Base-by-base conservation (phyloP, 2,113 vertebrate genomes). In the Lichenostomus cassidix region DNA sequence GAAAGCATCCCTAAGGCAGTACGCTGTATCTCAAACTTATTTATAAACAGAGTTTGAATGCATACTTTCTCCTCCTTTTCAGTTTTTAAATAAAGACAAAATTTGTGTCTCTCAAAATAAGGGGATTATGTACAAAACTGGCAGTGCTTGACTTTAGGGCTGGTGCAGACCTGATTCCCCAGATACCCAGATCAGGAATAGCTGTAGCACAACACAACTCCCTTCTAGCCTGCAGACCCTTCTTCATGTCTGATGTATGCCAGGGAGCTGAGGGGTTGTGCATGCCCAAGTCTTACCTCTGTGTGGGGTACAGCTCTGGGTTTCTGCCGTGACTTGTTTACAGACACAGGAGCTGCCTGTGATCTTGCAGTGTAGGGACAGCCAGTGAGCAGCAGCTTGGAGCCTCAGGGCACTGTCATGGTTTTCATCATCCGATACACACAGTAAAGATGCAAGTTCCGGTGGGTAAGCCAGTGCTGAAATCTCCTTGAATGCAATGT, bases 1-100 rank as follows among this genome's bases (percentile, higher is more conserved):
- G 74, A 85, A 94, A 76, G 64, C 41, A 82, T 75, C 67, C 83
- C 83, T 93, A 69, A 93, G 86, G 84, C 86, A 93, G 80, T 60
- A 76, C 46, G 67, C 60, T 83, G 6, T 55, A 33, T 78, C 52
- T 94, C 83, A 92, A 41, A 12, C n/a, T 89, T 95, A 37, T 93
- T 95, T 95, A 73, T 83, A 71, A 94, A 84, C 50, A 81, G 62
- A 76, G 39, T 89, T 71, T 55, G 49, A 80, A 73, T 33, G 42
- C 46, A 75, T 78, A 70, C 12, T 80, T 93, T 82, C 87, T 67
- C 74, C 90, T 68, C 50, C 59, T 83, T 75, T 91, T 71, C 37
- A 63, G 31, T 55, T 92, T 93, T 83, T 78, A 90, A 94, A 52
- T 76, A 80, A 86, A 83, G 83, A 29, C 17, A 8, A 46, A 12